Conservation (phyloP, 2,113 vertebrate genomes). For the Lasiurus borealis region DNA sequence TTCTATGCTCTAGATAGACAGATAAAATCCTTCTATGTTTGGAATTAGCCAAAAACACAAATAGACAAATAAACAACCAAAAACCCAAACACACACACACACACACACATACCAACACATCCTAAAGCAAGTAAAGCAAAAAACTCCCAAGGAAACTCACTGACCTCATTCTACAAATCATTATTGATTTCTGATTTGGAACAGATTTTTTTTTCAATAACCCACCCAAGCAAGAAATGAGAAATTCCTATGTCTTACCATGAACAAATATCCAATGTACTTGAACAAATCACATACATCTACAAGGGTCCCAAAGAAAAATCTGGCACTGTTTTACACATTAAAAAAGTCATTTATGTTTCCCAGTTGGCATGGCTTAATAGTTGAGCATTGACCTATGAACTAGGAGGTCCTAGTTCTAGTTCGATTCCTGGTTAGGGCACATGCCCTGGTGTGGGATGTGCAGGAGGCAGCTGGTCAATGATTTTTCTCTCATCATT, state of each 20-base stretch:
- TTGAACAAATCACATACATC: background rate
- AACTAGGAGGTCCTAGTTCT: too few relatives aligned
- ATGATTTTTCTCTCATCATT: too few relatives aligned
- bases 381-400: too few relatives aligned
- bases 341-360: constrained; percentile 8
- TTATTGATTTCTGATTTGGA: constrained; percentile 15
- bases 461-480: too few relatives aligned
- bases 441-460: too few relatives aligned
- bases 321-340: background rate
- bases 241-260: background rate
- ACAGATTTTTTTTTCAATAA: background rate
- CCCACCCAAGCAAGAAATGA: background rate
- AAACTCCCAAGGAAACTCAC: background rate
- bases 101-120: too few relatives aligned
- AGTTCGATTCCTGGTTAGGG: too few relatives aligned
- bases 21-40: background rate
- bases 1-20: background rate
- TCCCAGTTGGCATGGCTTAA: too few relatives aligned
- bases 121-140: too few relatives aligned
- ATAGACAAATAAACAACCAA: background rate
- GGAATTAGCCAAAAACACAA: too few relatives aligned
- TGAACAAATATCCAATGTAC: background rate
- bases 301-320: background rate
- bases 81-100: too few relatives aligned
- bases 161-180: constrained; percentile 14